Evolutionary conservation across 2,888 invertebrate species (phyloP).

Genomic region (Netelia fuscicornis): DNA sequence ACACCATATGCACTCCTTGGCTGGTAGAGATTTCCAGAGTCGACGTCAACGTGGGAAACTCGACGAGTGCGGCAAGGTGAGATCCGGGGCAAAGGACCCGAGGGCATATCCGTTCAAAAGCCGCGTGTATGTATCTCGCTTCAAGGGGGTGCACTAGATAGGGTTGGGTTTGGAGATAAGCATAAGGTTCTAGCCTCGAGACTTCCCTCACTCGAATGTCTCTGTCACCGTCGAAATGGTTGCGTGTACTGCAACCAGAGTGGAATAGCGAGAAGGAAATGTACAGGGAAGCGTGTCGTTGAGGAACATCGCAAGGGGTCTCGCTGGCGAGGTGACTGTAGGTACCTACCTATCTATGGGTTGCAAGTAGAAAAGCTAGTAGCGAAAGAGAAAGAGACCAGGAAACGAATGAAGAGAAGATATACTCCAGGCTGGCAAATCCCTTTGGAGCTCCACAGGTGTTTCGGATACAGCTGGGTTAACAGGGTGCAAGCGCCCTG

Average conservation of each 20-base stretch:
- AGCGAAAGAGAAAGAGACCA: constrained; percentile 47
- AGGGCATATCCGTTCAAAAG: constrained; percentile 42
- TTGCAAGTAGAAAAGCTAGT: constrained; percentile 5
- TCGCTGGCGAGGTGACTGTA: constrained; percentile 6
- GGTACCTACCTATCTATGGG: neutral
- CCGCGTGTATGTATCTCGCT: neutral
- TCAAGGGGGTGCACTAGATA: constrained; percentile 23
- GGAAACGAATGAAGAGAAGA: constrained; percentile 44
- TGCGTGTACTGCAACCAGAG: neutral
- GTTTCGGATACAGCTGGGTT: constrained; percentile 70
- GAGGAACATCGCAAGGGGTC: neutral
- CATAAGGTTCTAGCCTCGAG: constrained; percentile 27
- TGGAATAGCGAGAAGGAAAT: constrained; percentile 19
- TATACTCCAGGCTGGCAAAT: constrained; percentile 62
- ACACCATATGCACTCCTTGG: constrained; percentile 6
- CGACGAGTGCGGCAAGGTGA: constrained; percentile 14
- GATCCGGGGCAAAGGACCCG: constrained; percentile 13
- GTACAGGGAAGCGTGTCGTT: constrained; percentile 9
- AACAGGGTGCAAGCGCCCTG: constrained; percentile 43
- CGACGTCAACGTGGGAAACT: constrained; percentile 30
- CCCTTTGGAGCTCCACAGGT: constrained; percentile 73
- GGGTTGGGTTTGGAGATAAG: constrained; percentile 31
- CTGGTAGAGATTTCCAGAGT: constrained; percentile 22
- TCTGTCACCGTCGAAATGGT: constrained; percentile 32
- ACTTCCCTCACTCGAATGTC: neutral